phyloP scores from a whole-genome alignment of 2,113 vertebrate species.

The Cariama cristata region DNA sequence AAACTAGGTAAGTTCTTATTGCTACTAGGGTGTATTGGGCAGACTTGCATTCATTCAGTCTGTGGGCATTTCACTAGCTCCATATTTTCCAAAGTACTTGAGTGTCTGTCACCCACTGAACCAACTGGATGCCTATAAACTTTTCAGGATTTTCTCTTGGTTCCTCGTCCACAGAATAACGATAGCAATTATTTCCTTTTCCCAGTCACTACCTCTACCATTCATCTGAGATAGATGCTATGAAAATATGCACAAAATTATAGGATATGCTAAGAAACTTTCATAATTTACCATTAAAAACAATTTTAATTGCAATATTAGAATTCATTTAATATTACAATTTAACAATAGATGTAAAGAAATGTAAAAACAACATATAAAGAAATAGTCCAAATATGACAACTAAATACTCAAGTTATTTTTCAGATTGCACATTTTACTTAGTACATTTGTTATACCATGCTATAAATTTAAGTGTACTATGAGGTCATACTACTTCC shows the following conservation, averaged over 20 bases:
- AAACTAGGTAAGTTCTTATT: not conserved
- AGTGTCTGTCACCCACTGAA: not conserved
- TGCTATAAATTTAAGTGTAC: not conserved
- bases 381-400: not conserved
- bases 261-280: not conserved
- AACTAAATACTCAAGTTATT: not conserved
- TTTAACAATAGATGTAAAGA: not conserved
- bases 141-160: not conserved
- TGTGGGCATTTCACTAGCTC: not conserved
- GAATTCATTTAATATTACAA: not conserved
- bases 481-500: not conserved
- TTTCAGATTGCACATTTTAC: not conserved
- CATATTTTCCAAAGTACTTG: not conserved
- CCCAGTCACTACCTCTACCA: fast-evolving
- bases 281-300: not conserved
- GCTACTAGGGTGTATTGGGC: not conserved
- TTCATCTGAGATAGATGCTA: not conserved
- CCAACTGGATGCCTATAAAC: not conserved
- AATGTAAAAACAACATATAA: not conserved
- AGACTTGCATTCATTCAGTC: not conserved
- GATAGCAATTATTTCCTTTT: not conserved
- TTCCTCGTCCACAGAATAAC: not conserved
- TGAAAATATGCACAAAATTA: not conserved
- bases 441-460: not conserved
- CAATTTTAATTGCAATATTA: not conserved